Evolutionary conservation across 2,113 vertebrate genomes (phyloP).

Genomic region (Python bivittatus): DNA sequence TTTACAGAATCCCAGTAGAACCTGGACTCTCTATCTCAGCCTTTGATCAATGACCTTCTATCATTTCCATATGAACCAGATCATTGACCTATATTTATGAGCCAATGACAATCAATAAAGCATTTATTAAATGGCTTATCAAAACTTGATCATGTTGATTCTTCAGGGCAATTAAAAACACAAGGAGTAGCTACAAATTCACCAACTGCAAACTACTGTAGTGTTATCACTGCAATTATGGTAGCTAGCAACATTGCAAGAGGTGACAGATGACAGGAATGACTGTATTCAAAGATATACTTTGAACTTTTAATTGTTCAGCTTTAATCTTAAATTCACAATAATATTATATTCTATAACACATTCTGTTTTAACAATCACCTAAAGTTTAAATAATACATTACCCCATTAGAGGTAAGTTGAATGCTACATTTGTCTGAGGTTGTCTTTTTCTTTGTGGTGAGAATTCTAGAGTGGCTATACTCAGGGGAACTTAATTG

Average conservation of each 20-base stretch:
- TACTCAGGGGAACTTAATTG: neutral
- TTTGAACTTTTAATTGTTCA: neutral
- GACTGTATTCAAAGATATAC: neutral
- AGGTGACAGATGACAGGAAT: neutral
- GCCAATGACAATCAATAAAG: neutral
- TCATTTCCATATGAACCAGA: neutral
- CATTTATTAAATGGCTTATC: neutral
- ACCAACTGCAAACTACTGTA: neutral
- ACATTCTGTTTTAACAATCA: neutral
- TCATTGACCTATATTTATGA: neutral
- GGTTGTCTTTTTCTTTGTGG: neutral
- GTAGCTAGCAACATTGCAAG: neutral
- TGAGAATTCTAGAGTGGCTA: neutral
- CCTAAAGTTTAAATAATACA: neutral
- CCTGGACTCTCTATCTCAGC: neutral
- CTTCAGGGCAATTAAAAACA: neutral
- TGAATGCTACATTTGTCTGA: neutral
- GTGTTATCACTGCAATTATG: neutral
- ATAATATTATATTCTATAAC: neutral
- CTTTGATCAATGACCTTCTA: neutral
- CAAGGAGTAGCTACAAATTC: neutral
- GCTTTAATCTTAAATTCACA: neutral
- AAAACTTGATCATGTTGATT: neutral
- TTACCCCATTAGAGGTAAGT: neutral
- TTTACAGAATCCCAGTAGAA: neutral